Evolutionary conservation across 2,888 invertebrate species (phyloP), one percentile per base, ranked within the genome.

Genomic region (Phyto melanocephala): DNA sequence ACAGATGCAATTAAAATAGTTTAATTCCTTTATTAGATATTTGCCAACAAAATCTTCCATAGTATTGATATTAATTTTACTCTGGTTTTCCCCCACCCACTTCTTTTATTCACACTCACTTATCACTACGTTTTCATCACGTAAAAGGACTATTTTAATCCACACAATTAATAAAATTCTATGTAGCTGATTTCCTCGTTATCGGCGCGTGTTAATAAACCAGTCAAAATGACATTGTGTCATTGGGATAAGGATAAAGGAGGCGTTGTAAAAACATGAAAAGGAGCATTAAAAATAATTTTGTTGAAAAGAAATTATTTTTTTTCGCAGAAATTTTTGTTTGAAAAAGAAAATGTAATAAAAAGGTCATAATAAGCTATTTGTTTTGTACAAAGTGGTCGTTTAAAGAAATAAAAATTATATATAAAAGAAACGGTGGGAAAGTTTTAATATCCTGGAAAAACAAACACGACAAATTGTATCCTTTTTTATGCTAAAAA

Each of bases 201-300:
- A 62, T 40, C 45, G 65, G 42, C 79, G 67, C 68, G 82, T 79
- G 79, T 71, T 71, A 65, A 75, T 77, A 77, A 74, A 28, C 50
- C 56, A 54, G 42, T 45, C 13, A 54, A 45, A 65, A 15, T 52
- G 20, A 65, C 47, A 50, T 15, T 47, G 56, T 65, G 45, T 65
- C 70, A 67, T 33, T 56, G 63, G 28, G 13, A 58, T 37, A 40
- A 67, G 37, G 20, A 24, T n/a, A 70, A 56, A 17, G 42, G 42
- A 67, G 82, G 79, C 79, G 75, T 82, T 75, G 71, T 75, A 75
- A 75, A 58, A 65, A 82, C 78, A 78, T 78, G 60, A 58, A 52
- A 78, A 78, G 17, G 17, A 45, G 75, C 40, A 67, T 82, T 79
- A 78, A 75, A 42, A 60, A 47, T n/a, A 56, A 33, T 28, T 15